Conservation (phyloP, 2,113 vertebrate genomes). For the Noctilio leporinus region DNA sequence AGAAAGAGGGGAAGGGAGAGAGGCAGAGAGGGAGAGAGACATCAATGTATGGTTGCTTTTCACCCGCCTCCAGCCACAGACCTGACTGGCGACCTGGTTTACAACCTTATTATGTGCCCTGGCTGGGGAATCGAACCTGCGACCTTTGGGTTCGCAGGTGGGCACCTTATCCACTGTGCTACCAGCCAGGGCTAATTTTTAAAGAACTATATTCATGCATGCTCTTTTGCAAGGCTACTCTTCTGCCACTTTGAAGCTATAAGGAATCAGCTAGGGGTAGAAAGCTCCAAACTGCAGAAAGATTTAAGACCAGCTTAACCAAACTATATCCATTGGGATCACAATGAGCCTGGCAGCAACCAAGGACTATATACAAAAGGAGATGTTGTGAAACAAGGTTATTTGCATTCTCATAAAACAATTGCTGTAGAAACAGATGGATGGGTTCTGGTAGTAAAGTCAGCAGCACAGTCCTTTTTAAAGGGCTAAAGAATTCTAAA, state of each 20-base stretch:
- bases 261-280: not conserved
- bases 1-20: too few relatives aligned
- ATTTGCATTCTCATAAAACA: not conserved
- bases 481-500: not conserved
- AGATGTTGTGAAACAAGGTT: not conserved
- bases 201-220: not conserved
- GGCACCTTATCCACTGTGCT: too few relatives aligned
- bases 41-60: too few relatives aligned
- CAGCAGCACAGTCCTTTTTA: not conserved
- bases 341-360: not conserved
- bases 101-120: too few relatives aligned
- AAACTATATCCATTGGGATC: not conserved
- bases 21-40: too few relatives aligned
- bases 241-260: not conserved
- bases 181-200: too few relatives aligned
- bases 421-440: not conserved
- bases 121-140: too few relatives aligned
- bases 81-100: too few relatives aligned
- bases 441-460: not conserved
- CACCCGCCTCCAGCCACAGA: too few relatives aligned
- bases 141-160: too few relatives aligned
- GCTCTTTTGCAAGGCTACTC: not conserved
- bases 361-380: not conserved
- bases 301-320: not conserved
- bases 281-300: not conserved